Conservation (phyloP, 2,113 vertebrate genomes). For the Chloroceryle aenea region DNA sequence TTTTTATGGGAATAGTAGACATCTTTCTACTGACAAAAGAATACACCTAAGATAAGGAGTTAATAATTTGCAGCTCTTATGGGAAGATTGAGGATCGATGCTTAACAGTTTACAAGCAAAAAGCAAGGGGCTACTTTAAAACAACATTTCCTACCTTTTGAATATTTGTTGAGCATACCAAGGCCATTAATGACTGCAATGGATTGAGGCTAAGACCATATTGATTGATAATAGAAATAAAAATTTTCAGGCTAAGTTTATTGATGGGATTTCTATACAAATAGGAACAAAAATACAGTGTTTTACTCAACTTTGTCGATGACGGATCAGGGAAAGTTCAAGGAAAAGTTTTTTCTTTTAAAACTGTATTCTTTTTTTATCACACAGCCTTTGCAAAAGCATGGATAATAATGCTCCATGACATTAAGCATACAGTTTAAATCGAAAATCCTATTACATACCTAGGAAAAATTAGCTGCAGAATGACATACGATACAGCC, state of each 20-base stretch:
- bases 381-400: not conserved
- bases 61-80: not conserved
- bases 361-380: not conserved
- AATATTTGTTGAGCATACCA: not conserved
- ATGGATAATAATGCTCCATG: slow-evolving; percentile 33
- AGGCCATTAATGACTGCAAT: not conserved
- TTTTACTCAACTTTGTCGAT: not conserved
- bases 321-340: not conserved
- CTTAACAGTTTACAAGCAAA: not conserved
- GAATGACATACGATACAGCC: slow-evolving; percentile 15
- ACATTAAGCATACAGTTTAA: slow-evolving; percentile 20
- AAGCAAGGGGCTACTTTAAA: not conserved
- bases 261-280: not conserved
- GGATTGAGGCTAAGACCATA: not conserved
- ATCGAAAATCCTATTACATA: slow-evolving; percentile 44
- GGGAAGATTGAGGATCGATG: not conserved
- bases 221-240: not conserved
- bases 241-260: not conserved
- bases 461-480: slow-evolving; percentile 52
- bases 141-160: not conserved
- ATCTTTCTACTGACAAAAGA: not conserved
- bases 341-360: not conserved
- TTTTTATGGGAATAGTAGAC: not conserved
- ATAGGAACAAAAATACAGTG: not conserved
- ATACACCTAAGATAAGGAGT: not conserved